Evolutionary conservation across 2,888 invertebrate genomes (phyloP), one percentile per base, ranked within the genome.

Genomic region (Neuroscelio doddi): DNA sequence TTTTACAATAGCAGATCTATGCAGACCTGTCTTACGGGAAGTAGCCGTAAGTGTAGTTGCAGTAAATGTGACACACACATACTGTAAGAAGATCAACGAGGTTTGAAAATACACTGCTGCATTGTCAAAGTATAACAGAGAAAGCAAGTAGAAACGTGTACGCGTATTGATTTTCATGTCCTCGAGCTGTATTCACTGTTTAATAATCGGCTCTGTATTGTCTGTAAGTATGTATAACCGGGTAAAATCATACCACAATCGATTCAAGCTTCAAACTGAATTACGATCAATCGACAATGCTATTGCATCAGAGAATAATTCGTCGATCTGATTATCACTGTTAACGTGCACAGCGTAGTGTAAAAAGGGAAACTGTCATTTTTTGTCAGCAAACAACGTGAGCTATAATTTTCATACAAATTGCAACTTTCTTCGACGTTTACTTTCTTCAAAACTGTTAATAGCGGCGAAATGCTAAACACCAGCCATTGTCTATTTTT

Each of bases 121-220:
- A 24, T 24, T 24, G 34, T 34, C 47, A 24, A 34, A 34, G 34
- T 17, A 32, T 21, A 21, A 47, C 34, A 9, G 44, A 15, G 44
- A 44, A 44, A 44, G 15, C 44, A 53, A 61, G 47, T 52, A 44
- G 46, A 41, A 51, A 38, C 27, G 12, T 32, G 56, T 47, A 52
- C 64, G 64, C 70, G 65, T 76, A 78, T 78, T 75, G 77, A 78
- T 77, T 74, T 78, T 74, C 71, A 56, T 75, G 49, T 64, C 73
- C 68, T 68, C 70, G 55, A 64, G 68, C 69, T 68, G 64, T 64
- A 29, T 53, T 51, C 68, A 64, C 58, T 41, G 65, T 71, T 74
- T 73, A 74, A 56, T 65, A 65, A 75, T 73, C 73, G 74, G 68
- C 69, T 67, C 61, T 67, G 67, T 66, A 77, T 75, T 75, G 75